Evolutionary conservation across 2,888 invertebrate genomes (phyloP).

Genomic region (Conomelus anceps): DNA sequence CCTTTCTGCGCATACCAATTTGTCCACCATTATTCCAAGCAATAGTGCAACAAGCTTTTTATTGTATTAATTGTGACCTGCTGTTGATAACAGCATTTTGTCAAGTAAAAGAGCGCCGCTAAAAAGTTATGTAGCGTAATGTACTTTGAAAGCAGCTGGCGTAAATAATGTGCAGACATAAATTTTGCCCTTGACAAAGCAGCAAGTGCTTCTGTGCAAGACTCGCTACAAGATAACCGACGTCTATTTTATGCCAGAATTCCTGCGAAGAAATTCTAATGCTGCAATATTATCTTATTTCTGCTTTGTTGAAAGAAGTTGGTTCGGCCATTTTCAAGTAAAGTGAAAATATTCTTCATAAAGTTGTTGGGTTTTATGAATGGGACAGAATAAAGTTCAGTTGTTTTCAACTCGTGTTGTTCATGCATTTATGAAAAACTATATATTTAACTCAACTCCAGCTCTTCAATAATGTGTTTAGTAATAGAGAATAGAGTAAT

Average conservation of each 20-base stretch:
- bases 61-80: neutral
- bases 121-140: neutral
- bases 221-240: neutral
- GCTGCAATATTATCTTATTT: neutral
- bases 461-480: too few relatives aligned
- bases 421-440: too few relatives aligned
- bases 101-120: neutral
- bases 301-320: neutral
- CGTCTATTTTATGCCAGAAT: neutral
- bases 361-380: neutral
- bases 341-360: neutral
- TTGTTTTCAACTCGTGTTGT: neutral
- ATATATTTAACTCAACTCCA: too few relatives aligned
- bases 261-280: neutral
- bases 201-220: neutral
- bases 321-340: neutral
- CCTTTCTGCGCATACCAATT: neutral
- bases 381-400: too few relatives aligned
- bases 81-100: neutral
- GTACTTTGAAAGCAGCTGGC: neutral
- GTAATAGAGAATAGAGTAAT: too few relatives aligned
- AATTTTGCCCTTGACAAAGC: neutral
- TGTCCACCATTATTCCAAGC: neutral
- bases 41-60: neutral
- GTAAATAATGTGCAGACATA: neutral